Percentiles rank a stretch among this genome's conserved stretches.
Evolutionary conservation across 2,888 invertebrate genomes (phyloP).

Genomic region (Caenorhabditis doughertyi): DNA sequence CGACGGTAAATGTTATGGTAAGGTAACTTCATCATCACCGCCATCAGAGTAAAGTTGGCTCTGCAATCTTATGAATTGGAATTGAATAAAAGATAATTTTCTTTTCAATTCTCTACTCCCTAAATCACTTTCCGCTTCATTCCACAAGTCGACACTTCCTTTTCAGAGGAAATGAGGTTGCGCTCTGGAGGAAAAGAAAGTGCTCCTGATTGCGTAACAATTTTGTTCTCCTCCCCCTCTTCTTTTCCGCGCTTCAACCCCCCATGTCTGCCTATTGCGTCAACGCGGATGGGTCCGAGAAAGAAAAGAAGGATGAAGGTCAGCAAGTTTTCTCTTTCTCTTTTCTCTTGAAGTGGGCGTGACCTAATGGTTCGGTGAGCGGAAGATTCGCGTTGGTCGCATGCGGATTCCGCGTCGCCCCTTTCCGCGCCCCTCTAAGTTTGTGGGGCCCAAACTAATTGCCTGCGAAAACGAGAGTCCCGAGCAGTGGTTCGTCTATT

Average conservation of each 20-base stretch:
- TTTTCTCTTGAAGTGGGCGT: constrained; percentile 44
- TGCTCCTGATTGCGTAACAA: constrained; percentile 59
- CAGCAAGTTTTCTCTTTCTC: constrained; percentile 49
- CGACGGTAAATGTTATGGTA: constrained; percentile 50
- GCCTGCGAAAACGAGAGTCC: constrained; percentile 50
- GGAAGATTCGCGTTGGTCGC: constrained; percentile 27
- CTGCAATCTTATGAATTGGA: constrained; percentile 9
- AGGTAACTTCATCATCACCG: constrained; percentile 13
- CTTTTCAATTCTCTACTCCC: constrained; percentile 5
- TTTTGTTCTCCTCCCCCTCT: constrained; percentile 8
- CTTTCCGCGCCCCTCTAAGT: constrained; percentile 53
- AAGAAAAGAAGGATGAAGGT: constrained; percentile 22
- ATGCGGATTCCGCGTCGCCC: constrained; percentile 29
- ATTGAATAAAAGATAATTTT: constrained; percentile 13
- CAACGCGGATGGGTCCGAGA: constrained; percentile 38
- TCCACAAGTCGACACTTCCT: constrained; percentile 38
- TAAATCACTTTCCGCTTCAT: constrained; percentile 25
- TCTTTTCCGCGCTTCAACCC: constrained; percentile 14
- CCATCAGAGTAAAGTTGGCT: background rate
- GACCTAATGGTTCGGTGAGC: constrained; percentile 34
- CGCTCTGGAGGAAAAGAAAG: constrained; percentile 23
- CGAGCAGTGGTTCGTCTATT: constrained; percentile 2
- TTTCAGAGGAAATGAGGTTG: constrained; percentile 44
- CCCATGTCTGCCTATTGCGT: constrained; percentile 39
- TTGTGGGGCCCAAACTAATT: constrained; percentile 42